Base-by-base conservation (phyloP, 1,140 invertebrate genomes). In the Caenorhabditis briggsae region DNA sequence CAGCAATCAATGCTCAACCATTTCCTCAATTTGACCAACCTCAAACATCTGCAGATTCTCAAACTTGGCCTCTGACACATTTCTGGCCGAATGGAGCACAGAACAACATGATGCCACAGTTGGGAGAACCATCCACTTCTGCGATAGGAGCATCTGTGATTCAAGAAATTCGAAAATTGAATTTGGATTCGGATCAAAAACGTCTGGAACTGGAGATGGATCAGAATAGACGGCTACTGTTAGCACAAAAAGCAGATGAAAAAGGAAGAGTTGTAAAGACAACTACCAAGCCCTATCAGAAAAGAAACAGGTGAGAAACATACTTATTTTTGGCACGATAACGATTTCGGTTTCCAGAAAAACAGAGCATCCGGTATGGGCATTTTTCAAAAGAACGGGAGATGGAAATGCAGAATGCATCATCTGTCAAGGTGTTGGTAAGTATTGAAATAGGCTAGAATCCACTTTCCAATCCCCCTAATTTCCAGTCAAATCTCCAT, bases 341-440 rank as follows among this genome's bases (percentile, higher is more conserved):
- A 74, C 5, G 20, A 46, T 5, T 11, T 74, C 20, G 23, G 3
- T 82, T 82, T 86, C 61, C 78, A 86, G 85, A 23, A 87, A 87
- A 78, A 87, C 86, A 8, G 86, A 87, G 43, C 86, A 87, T 70
- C 86, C 86, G 5, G 86, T 87, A 14, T 87, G 86, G 86, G 83
- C 87, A 61, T 87, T 85, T 64, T 87, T 87, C 83, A 87, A 85
- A 61, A 43, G 86, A 50, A 87, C 86, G 5, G 23, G 20, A 33
- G 86, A 87, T 58, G 86, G 86, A 14, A 87, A 87, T 84, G 86
- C 86, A 7, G 84, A 87, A 64, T 87, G 86, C 41, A 64, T 83
- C 33, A 87, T 87, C 50, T 87, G 86, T 43, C 43, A 59, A 16
- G 86, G 86, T 41, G 74, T 87, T 56, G 85, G 82, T 83, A 20